Conservation (phyloP, 2,113 vertebrate genomes). For the Plecotus auritus region DNA sequence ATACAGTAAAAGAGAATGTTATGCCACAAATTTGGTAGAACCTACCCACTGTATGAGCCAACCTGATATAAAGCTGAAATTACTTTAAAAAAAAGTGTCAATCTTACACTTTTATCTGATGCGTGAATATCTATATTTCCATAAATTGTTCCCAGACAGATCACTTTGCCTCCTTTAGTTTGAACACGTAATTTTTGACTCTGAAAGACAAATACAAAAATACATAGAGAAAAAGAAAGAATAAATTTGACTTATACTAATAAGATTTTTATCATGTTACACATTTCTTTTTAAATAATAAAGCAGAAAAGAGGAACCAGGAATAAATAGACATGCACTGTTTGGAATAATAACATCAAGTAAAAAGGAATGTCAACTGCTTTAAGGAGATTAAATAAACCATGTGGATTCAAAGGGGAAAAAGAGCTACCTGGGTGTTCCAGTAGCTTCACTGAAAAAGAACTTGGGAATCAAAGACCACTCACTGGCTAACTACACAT, state of each 20-base stretch:
- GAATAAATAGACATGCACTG: background rate
- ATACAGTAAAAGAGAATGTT: conserved; percentile 2
- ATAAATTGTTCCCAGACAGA: conserved; percentile 89
- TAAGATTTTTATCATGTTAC: background rate
- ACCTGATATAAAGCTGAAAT: background rate
- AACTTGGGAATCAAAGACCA: background rate
- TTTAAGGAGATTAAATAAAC: background rate
- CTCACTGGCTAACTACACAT: background rate
- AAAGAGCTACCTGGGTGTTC: background rate
- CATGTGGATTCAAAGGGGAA: background rate
- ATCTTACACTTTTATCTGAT: conserved; percentile 86
- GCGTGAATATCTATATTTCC: conserved; percentile 90
- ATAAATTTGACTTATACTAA: background rate
- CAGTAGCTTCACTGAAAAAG: background rate
- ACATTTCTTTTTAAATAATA: conserved; percentile 3
- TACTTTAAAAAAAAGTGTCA: conserved; percentile 27
- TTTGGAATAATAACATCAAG: background rate
- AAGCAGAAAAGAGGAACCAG: background rate
- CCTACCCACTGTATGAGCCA: background rate
- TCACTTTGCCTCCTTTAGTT: conserved; percentile 88
- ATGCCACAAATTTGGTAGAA: background rate
- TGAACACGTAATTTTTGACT: conserved; percentile 86
- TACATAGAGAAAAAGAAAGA: conserved; percentile 12
- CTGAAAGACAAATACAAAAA: conserved; percentile 78
- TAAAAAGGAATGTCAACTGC: background rate